Percentiles rank a stretch among this genome's conserved stretches.
phyloP scores from a whole-genome alignment of 1,140 invertebrate genomes.

The Papilio xuthus region DNA sequence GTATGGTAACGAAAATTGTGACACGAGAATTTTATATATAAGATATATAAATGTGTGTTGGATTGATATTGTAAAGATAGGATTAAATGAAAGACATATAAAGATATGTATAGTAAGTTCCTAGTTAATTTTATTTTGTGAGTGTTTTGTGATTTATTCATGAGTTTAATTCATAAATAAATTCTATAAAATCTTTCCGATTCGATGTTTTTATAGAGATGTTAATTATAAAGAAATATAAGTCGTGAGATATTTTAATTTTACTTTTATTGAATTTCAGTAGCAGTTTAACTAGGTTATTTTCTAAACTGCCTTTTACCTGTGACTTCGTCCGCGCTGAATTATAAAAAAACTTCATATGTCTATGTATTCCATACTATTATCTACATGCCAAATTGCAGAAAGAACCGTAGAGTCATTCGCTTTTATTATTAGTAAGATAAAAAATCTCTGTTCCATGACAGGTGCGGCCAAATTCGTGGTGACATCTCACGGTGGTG shows the following conservation, averaged over 20 bases:
- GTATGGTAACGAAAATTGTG: no score
- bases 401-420: no score
- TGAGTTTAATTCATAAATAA: not conserved
- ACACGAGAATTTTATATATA: no score
- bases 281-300: not conserved
- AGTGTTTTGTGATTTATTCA: not conserved
- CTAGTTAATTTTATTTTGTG: not conserved
- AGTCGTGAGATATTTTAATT: no score
- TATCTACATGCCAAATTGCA: no score
- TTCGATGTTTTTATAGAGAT: not conserved
- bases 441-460: not conserved
- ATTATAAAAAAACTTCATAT: no score
- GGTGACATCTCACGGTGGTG: not conserved
- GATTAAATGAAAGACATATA: not conserved
- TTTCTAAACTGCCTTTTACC: not conserved
- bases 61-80: not conserved
- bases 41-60: not conserved
- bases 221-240: no score
- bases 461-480: slow-evolving; percentile 10
- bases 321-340: no score
- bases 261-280: no score
- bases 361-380: no score
- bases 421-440: no score
- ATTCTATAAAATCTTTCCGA: not conserved
- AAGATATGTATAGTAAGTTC: not conserved